Evolutionary conservation across 2,113 vertebrate species (phyloP).

Genomic region (Spea bombifrons): DNA sequence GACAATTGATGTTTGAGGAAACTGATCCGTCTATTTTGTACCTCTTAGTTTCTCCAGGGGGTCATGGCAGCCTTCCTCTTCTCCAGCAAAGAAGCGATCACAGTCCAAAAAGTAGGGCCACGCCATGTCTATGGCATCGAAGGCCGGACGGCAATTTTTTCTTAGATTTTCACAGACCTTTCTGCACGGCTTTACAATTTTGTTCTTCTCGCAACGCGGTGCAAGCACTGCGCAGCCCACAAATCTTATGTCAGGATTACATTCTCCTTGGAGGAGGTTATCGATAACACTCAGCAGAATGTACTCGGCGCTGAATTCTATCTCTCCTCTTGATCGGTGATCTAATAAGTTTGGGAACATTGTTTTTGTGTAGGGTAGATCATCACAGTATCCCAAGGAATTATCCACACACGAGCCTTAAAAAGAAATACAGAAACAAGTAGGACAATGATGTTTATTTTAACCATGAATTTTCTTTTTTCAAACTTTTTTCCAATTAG

Average conservation of each 20-base stretch:
- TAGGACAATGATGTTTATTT: too few species aligned
- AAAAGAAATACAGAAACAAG: slow-evolving; percentile 20
- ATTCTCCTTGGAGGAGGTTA: slow-evolving; percentile 87
- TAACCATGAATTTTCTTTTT: not conserved
- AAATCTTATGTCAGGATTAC: slow-evolving; percentile 85
- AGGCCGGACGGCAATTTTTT: slow-evolving; percentile 78
- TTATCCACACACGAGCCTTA: slow-evolving; percentile 78
- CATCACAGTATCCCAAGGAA: slow-evolving; percentile 79
- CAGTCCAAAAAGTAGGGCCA: slow-evolving; percentile 98
- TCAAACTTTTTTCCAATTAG: too few species aligned
- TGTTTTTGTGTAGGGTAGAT: slow-evolving; percentile 74
- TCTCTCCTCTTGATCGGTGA: slow-evolving; percentile 70
- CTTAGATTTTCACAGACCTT: slow-evolving; percentile 76
- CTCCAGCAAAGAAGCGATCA: slow-evolving; percentile 77
- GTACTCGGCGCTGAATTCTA: slow-evolving; percentile 86
- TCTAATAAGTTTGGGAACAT: slow-evolving; percentile 83
- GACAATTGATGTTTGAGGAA: too few species aligned
- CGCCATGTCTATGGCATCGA: slow-evolving; percentile 91
- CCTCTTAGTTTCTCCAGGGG: slow-evolving; percentile 79
- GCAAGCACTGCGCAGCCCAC: slow-evolving; percentile 88
- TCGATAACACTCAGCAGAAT: slow-evolving; percentile 86
- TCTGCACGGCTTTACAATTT: slow-evolving; percentile 77
- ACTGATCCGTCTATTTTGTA: slow-evolving; percentile 50
- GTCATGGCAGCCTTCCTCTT: slow-evolving; percentile 84
- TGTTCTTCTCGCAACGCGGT: slow-evolving; percentile 73